Evolutionary conservation across 2,888 invertebrate genomes (phyloP), one percentile per base, ranked within the genome.

Genomic region (Drosophila imparisetae): DNA sequence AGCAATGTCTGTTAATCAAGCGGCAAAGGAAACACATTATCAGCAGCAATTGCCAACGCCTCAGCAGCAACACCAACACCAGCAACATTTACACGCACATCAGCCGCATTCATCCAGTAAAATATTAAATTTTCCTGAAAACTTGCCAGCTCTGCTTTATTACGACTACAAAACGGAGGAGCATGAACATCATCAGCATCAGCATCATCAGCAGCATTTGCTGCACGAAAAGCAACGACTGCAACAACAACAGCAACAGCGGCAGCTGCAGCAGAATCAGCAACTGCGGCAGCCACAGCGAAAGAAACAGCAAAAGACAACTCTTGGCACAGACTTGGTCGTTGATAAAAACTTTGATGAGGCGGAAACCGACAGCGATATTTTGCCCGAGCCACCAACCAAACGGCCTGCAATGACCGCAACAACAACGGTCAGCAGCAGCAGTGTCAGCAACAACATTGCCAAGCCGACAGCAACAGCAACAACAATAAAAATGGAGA

Each of bases 101-200:
- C 66, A 75, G 32, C 59, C 74, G 49, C 85, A 89, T 60, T 77
- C 88, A 72, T 78, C 80, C 55, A 90, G 89, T 65, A 92, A 92
- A 86, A 92, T 92, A 72, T 87, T 92, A 64, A 92, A 90, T 80
- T 92, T 92, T 42, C 92, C 92, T 62, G 92, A 92, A 88, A 92
- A 92, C 83, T 81, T 92, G 80, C 92, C 92, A 34, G 90, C 92
- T n/a, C 78, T 92, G 65, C 90, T 92, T 72, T 92, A 92, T 76
- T 92, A 92, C 64, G 92, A 92, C 76, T 92, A 92, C 81, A 92
- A 92, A 80, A 92, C 92, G 73, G 92, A 92, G 79, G 92, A 92
- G 83, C 92, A 92, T 80, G 91, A 92, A 55, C 91, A 92, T 72
- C 92, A 92, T 81, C 92, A 92, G 73, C 92, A 92, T 75, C 90